A percentile compares a stretch with the other conserved stretches of the same genome.
These are phyloP conservation scores for Pipistrellus pipistrellus DNA, from an alignment of 2,797 vertebrate species.

Conservation along the genomic window DNA sequence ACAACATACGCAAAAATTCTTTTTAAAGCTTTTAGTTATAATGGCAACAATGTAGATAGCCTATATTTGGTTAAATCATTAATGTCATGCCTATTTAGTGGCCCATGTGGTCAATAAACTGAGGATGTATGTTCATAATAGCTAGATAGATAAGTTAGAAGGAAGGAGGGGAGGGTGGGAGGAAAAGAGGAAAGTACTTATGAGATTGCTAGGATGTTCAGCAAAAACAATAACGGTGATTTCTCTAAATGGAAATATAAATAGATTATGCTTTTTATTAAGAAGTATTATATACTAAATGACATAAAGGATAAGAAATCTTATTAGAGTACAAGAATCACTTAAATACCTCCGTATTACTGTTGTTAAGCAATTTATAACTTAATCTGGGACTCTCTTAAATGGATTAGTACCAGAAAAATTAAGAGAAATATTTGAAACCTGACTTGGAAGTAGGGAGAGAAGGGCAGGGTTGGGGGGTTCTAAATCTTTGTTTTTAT, in stretches of 20 bases:
- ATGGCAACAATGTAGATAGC: not conserved
- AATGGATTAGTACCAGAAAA: conserved; percentile 2
- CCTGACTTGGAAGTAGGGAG: not conserved
- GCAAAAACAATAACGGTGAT: not conserved
- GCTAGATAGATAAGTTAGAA: not conserved
- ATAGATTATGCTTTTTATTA: not conserved
- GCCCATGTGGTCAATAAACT: not conserved
- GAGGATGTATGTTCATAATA: not conserved
- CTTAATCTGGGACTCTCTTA: not conserved
- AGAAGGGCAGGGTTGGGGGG: not conserved
- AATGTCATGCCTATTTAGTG: not conserved
- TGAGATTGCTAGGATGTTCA: not conserved
- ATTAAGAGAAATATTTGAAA: not conserved
- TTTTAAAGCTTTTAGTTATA: not conserved
- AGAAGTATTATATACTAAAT: not conserved
- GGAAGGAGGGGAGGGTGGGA: not conserved
- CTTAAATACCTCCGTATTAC: not conserved
- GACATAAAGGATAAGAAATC: not conserved
- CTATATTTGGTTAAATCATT: conserved; percentile 27
- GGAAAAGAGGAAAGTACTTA: not conserved
- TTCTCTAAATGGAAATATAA: not conserved
- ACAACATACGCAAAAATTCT: not conserved
- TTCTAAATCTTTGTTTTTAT: not conserved
- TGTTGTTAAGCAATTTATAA: not conserved
- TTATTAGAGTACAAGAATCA: not conserved